phyloP scores from a whole-genome alignment of 2,888 invertebrate genomes.

The Morpho helenor region DNA sequence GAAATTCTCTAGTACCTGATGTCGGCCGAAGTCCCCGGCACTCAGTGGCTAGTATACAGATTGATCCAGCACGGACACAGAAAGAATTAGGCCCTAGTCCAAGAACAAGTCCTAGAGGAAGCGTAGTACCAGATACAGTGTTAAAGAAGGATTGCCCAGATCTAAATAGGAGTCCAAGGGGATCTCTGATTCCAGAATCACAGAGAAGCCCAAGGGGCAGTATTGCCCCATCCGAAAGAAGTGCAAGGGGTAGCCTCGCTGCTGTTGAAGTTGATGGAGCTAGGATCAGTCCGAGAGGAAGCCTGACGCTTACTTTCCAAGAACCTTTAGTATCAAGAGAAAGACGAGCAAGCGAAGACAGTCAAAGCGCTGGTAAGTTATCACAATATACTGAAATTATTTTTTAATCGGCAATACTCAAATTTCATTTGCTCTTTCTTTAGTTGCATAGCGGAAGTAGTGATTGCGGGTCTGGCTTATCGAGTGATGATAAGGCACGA shows the following conservation, averaged over 20 bases:
- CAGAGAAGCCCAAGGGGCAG: conserved; percentile 82
- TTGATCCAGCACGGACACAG: conserved; percentile 62
- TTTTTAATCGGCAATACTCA: not conserved
- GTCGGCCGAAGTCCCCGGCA: conserved; percentile 80
- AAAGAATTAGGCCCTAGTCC: conserved; percentile 74
- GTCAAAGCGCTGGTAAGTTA: conserved; percentile 68
- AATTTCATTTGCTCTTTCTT: no score
- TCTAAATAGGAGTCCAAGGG: conserved; percentile 72
- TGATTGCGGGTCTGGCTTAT: no score
- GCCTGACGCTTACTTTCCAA: conserved; percentile 80
- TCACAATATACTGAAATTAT: not conserved
- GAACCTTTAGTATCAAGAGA: conserved; percentile 77
- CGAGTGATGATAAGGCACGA: no score
- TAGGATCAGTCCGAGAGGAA: conserved; percentile 77
- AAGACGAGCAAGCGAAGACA: conserved; percentile 80
- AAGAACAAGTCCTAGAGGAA: conserved; percentile 80
- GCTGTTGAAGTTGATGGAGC: conserved; percentile 57
- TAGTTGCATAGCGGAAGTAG: no score
- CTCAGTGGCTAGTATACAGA: conserved; percentile 72
- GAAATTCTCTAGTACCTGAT: conserved; percentile 80
- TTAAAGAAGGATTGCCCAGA: conserved; percentile 71
- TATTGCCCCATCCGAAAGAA: conserved; percentile 75
- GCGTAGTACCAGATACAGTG: conserved; percentile 64
- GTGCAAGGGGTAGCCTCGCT: conserved; percentile 64
- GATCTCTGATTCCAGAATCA: conserved; percentile 79